A percentile compares a stretch with the other conserved stretches of the same genome.
Evolutionary conservation across 2,113 vertebrate genomes (phyloP).

Genomic region (Rhinoderma darwinii): DNA sequence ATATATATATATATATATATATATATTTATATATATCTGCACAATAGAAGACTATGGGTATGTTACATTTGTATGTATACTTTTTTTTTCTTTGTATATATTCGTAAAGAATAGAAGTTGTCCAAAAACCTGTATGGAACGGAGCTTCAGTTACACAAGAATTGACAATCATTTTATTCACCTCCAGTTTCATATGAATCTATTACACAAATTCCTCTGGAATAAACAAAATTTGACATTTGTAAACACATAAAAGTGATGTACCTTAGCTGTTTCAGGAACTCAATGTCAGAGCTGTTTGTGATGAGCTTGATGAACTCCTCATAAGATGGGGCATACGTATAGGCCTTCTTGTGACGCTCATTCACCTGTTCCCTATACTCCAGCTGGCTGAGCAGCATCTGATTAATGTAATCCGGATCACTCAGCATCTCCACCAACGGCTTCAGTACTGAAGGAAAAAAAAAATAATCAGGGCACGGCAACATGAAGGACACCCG

Average conservation of each 20-base stretch:
- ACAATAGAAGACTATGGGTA: too few relatives aligned
- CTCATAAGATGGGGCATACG: constrained; percentile 96
- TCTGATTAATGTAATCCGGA: constrained; percentile 95
- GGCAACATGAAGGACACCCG: constrained; percentile 11
- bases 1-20: too few relatives aligned
- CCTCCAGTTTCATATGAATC: not conserved
- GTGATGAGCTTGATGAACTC: constrained; percentile 99
- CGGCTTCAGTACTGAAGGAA: constrained; percentile 86
- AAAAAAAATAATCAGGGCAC: constrained; percentile 61
- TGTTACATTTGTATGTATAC: too few relatives aligned
- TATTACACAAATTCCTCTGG: not conserved
- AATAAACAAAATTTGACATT: not conserved
- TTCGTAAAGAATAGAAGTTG: too few relatives aligned
- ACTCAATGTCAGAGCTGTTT: constrained; percentile 89
- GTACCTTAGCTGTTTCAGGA: constrained; percentile 97
- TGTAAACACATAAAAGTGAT: constrained; percentile 42
- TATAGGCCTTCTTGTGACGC: constrained; percentile 96
- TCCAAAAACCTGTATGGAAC: too few relatives aligned
- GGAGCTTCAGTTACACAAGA: too few relatives aligned
- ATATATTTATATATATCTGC: too few relatives aligned
- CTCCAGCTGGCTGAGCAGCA: constrained; percentile 92
- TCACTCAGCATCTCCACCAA: constrained; percentile 92
- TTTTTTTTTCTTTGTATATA: too few relatives aligned
- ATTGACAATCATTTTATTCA: too few relatives aligned
- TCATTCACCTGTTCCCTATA: constrained; percentile 91